Base-by-base conservation (phyloP, 53 echinoderm and acorn worm genomes). In the Actinopyga echinites region DNA sequence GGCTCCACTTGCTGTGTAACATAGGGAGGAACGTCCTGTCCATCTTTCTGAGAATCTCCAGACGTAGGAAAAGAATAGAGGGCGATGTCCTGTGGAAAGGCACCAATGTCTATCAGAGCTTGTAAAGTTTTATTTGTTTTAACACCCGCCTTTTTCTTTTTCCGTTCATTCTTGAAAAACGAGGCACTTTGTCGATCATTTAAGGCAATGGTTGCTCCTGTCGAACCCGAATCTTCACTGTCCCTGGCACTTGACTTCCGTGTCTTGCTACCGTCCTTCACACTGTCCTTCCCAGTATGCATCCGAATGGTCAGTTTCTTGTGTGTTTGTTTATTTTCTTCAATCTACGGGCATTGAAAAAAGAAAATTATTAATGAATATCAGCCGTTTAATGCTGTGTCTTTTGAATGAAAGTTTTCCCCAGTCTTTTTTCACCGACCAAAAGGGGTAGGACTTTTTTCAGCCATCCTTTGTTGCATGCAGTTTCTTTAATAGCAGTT, bases 81-180 rank as follows among this genome's bases (percentile, higher is more conserved):
- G 10, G 56, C 49, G 53, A 45, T 53, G 11, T 84, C 84, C 30
- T 49, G 32, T 44, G 84, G 84, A 20, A 84, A 84, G 34, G 84
- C 84, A 52, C 84, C 84, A 30, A 84, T 84, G 26, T 84, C 84
- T 12, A 84, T 84, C n/a, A 84, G 71, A 54, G 69, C 84, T 69
- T 84, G 69, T 12, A 69, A 56, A 20, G 84, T 84, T 32, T 69
- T 68, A 56, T 67, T 84, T 69, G 69, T 45, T 29, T 84, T 84
- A 19, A 52, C 35, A 28, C 8, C 8, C 4, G 20, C 25, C 9
- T 57, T 8, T 30, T 23, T 26, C 21, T 30, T 28, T 19, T 19
- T 30, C 13, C 54, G 54, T 49, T 56, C 62, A 25, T 26, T 52
- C 28, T 30, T 75, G 23, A 42, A 2, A 31, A 25, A 28, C 28